Base-by-base conservation (phyloP, 2,888 invertebrate species). In the Parasteatoda lunata region DNA sequence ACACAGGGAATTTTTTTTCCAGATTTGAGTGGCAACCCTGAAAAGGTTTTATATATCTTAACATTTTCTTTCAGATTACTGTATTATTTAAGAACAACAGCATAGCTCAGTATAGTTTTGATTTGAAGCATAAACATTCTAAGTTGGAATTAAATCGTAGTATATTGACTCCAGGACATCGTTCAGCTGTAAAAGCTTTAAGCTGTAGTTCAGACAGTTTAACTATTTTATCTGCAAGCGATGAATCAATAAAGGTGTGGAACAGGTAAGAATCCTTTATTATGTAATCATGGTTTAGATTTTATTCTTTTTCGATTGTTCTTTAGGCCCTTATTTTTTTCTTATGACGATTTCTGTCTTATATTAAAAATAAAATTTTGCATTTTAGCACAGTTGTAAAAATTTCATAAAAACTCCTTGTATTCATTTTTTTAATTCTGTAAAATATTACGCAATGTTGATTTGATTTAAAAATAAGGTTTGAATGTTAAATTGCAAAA, bases 181-280 rank as follows among this genome's bases (percentile, higher is more conserved):
- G 97, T 83, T 96, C 96, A 71, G 97, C 98, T 91, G 96, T 98
- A 6, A 94, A 97, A 76, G 95, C 96, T 47, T 93, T 99, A 47
- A 94, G 95, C 80, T 97, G 99, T 91, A 97, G 97, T 91, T 96
- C 96, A 2, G 98, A 98, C 92, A 97, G 96, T 91, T 73, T 65
- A 45, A 76, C 87, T 8, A 94, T 98, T 85, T 94, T 96, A 1
- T 96, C 98, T 0, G 97, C 96, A 0, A 95, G 97, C 89, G 95
- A 94, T 0, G 97, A 98, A 90, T 94, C 96, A 7, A 93, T 98
- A 59, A 98, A 99, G 93, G 93, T 99, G 77, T 99, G 99, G 98
- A 98, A 97, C 92, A 95, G 96, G 94, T 95, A 91, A 89, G 90
- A 7, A 47, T 47, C 48, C 49, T 52, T 75, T 3, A 51, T 52